Evolutionary conservation across 1,140 invertebrate genomes (phyloP), one percentile per base, ranked within the genome.

Genomic region (Drosophila leontia): DNA sequence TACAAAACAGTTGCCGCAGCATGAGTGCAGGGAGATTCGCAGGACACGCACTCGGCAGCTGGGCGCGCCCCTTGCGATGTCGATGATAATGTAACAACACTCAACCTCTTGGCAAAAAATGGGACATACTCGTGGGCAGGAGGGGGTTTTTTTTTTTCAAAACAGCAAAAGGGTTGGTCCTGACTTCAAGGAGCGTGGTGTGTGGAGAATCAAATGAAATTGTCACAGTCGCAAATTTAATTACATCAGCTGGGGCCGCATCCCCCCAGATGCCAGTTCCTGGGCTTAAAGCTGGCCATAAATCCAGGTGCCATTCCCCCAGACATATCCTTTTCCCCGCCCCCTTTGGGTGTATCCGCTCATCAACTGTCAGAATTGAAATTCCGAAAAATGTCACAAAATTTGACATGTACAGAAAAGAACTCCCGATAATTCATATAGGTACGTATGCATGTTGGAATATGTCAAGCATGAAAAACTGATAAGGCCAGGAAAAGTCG

Each of bases 81-180:
- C 80, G 57, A 90, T 90, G 85, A 85, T 90, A 90, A 90, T 90
- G 85, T 85, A 88, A 78, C 84, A 80, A 84, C 84, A 84, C 85
- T 88, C 84, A 87, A 75, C 72, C 77, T 76, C 70, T 86, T 77
- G 67, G 45, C 58, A 63, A 71, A 74, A 75, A 72, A 53, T 35
- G 17, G 35, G 34, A 75, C 39, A 63, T 35, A 44, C 42, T 56
- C 19, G 17, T 26, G 53, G 35, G 53, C 35, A 39, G 51, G 9
- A 48, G 35, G 59, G 51, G 60, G 44, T 58, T 60, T 56, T 48
- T 47, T 58, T 60, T 56, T 48, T 51, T 26, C 53, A 34, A 23
- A 53, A 75, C 70, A 79, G 19, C 59, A 72, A 90, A 90, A 80
- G 86, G 85, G 85, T 90, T 88, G 85, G 74, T 75, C 81, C 60